Conservation (phyloP, 2,113 vertebrate species). For the Prietella phreatophila region DNA sequence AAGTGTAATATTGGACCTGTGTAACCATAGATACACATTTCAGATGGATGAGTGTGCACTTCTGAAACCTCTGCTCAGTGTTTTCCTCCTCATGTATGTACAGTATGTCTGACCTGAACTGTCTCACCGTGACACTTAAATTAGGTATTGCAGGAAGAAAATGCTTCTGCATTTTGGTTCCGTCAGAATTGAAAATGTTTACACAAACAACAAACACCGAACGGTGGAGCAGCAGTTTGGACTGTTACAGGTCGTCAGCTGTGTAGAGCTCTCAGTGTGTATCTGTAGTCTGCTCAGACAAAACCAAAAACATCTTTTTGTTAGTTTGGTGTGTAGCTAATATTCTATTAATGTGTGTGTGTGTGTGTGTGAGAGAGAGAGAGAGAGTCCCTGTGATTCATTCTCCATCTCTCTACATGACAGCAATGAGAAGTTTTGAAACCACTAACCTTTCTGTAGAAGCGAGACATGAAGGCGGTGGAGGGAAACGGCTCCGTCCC, state of each 20-base stretch:
- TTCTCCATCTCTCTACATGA: not conserved
- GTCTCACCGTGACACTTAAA: not conserved
- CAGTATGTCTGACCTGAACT: not conserved
- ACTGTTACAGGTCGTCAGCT: not conserved
- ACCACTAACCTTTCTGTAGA: not conserved
- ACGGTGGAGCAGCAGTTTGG: not conserved
- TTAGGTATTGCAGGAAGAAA: not conserved
- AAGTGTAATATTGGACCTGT: not conserved
- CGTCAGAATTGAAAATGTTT: not conserved
- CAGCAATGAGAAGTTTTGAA: not conserved
- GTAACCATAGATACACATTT: not conserved
- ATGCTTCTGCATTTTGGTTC: not conserved
- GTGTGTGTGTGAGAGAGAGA: not conserved
- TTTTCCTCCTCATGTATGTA: not conserved
- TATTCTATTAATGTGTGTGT: slow-evolving; percentile 1
- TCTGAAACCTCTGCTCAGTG: not conserved
- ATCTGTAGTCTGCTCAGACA: not conserved
- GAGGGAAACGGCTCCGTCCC: not conserved
- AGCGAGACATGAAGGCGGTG: not conserved
- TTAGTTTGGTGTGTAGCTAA: not conserved
- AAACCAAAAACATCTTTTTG: not conserved
- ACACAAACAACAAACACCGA: not conserved
- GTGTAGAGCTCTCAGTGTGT: not conserved
- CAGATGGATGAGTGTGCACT: not conserved
- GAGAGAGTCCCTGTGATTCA: not conserved